Evolutionary conservation across 1,140 invertebrate species (phyloP), one percentile per base, ranked within the genome.

Genomic region (Drosophila trapezifrons): DNA sequence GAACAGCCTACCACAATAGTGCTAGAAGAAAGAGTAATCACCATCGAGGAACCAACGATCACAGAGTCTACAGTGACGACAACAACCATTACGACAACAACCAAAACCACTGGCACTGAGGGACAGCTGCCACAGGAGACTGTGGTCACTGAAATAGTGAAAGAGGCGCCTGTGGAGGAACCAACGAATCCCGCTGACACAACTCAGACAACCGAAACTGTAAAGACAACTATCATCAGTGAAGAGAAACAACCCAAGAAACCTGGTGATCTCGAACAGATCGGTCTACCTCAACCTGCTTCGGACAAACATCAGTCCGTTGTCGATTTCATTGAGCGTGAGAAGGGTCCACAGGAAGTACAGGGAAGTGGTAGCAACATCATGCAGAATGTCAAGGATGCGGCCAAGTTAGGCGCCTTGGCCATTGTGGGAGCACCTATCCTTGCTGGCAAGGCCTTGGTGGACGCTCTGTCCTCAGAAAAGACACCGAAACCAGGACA

Each of bases 391-490:
- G 93, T 95, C 35, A 95, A 95, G 85, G 95, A 98, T 81, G 98
- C 97, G 37, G 95, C 97, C 3, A 97, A 98, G 90, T 92, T 97
- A 77, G 98, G 98, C 15, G 93, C 98, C 1, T 86, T 98, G 45
- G 96, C 96, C 60, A 93, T 97, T 49, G 93, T 96, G n/a, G 95
- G 95, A 42, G 95, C 95, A 20, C 96, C 96, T 4, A 94, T 97
- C 66, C 90, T 97, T 51, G 97, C 97, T 54, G 97, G 96, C 43
- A 96, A 96, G 93, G 96, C 95, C 49, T 94, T 97, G 15, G 95
- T 95, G 29, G 95, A 97, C 92, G 96, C 95, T 10, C 94, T 97
- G 2, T 96, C 96, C 80, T 92, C 92, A 58, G 90, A 94, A 4
- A 82, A 87, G 57, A 7, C 45, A 15, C 76, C 90, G 1, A 93